Evolutionary conservation across 23 tunicate species (phyloP).

Genomic region (Trididemnum nubilum): DNA sequence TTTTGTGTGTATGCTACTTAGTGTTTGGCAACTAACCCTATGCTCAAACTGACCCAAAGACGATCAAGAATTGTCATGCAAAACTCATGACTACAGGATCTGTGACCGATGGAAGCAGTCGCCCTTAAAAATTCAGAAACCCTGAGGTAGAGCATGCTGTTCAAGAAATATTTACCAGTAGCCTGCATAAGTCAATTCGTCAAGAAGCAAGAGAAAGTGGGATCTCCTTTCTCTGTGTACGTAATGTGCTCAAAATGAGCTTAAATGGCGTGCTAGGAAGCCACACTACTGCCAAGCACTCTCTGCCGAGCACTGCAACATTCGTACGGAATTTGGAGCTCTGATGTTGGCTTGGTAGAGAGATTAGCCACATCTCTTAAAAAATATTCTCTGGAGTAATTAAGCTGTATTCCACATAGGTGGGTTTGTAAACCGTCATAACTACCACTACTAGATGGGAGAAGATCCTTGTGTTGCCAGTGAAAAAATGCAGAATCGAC

Average conservation of each 20-base stretch:
- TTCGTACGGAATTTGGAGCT: conserved; percentile 10
- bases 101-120: conserved; percentile 16
- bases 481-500: neutral
- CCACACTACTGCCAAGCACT: too few species aligned
- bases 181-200: conserved; percentile 14
- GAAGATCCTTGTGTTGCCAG: neutral
- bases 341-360: conserved; percentile 5
- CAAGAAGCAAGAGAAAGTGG: conserved; percentile 18
- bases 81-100: conserved; percentile 16
- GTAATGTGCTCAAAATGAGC: conserved; percentile 19
- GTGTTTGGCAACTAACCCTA: too few species aligned
- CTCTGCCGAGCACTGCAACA: conserved; percentile 5
- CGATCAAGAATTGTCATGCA: conserved; percentile 22
- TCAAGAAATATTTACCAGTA: conserved; percentile 15
- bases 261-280: conserved; percentile 22
- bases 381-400: too few species aligned
- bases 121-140: conserved; percentile 20
- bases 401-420: too few species aligned
- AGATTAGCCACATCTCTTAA: conserved; percentile 9
- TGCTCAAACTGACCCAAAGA: conserved; percentile 20
- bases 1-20: too few species aligned
- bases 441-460: neutral
- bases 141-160: conserved; percentile 14
- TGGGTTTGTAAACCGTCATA: too few species aligned
- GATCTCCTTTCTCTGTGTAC: conserved; percentile 14